Evolutionary conservation across 2,888 invertebrate species (phyloP), one percentile per base, ranked within the genome.

Genomic region (Busseola fusca): DNA sequence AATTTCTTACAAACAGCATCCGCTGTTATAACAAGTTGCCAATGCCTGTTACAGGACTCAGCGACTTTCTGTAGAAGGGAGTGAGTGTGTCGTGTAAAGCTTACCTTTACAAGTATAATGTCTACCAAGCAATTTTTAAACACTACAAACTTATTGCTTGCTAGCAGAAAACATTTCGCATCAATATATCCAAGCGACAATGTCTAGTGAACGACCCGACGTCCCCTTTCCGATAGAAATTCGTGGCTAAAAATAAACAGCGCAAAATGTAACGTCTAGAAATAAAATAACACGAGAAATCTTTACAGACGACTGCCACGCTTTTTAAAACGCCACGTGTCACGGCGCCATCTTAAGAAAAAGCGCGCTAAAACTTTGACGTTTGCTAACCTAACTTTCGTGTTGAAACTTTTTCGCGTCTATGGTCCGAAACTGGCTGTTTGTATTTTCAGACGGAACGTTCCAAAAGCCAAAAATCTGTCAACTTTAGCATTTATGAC

Each of bases 181-280:
- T 77, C 80, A 74, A 82, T 81, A 78, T 76, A 78, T 76, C 66
- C 50, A 82, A 76, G 77, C 85, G 87, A 90, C 88, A 90, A 88
- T 88, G 81, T 86, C 76, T 82, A 82, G 84, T 82, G 86, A 84
- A 81, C 85, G 85, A 83, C 81, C 83, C 65, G 65, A 16, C 84
- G 88, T 85, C 87, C 86, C 82, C 87, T 85, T 89, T 90, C 58
- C 87, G 83, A 83, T 89, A 88, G 86, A 83, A 83, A 85, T 87
- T 76, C 81, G 74, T 64, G 73, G 71, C 91, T 90, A 90, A 88
- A 91, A 90, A 92, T 90, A 93, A 76, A 59, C 84, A 74, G 68
- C 85, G 90, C 90, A 88, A 93, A 92, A 92, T 93, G 92, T 91
- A 89, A 86, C 90, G 88, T 87, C 91, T 89, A 89, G 87, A 91